Base-by-base conservation (phyloP, 2,797 vertebrate genomes). In the Galagoides demidoff region DNA sequence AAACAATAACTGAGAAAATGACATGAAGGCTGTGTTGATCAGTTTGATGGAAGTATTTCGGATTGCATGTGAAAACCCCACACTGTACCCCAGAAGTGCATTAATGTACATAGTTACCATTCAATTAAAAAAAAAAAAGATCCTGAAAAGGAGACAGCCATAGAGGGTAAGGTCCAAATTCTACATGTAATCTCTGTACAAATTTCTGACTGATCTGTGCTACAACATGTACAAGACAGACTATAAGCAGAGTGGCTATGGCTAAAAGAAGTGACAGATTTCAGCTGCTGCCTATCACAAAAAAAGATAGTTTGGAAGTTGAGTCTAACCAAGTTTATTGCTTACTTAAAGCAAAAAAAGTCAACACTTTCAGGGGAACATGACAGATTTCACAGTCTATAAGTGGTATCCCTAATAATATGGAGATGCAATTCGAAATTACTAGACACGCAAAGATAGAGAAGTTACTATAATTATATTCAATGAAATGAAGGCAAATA, bases 401-500 rank as follows among this genome's bases (percentile, higher is more conserved):
- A 63, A 90, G 94, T 74, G 27, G 17, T 45, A 90, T 79, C 68
- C 49, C 31, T 64, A 64, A 92, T 68, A 94, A 89, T 52, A 10
- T 59, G 39, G 59, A 78, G 64, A 73, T 29, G 16, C 45, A 90
- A 74, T 61, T 95, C 49, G 57, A 74, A 55, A 68, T 94, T 68
- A 79, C 7, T 90, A 66, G 63, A 59, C 34, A 82, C 68, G 57
- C 63, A 16, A 74, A 73, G 71, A 84, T 70, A 79, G 22, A 79
- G 57, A 17, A 76, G 39, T 7, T 91, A 57, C 52, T 93, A 79
- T 43, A 91, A 43, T 22, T 77, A 22, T 66, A n/a, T 73, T 86
- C 45, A 85, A 20, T 43, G 45, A 94, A 91, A 37, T 86, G 70
- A 94, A 59, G 39, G 23, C 61, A 94, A 90, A 79, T 22, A 86